Conservation (phyloP, 1,140 invertebrate species). For the Drosophila pectinifera region DNA sequence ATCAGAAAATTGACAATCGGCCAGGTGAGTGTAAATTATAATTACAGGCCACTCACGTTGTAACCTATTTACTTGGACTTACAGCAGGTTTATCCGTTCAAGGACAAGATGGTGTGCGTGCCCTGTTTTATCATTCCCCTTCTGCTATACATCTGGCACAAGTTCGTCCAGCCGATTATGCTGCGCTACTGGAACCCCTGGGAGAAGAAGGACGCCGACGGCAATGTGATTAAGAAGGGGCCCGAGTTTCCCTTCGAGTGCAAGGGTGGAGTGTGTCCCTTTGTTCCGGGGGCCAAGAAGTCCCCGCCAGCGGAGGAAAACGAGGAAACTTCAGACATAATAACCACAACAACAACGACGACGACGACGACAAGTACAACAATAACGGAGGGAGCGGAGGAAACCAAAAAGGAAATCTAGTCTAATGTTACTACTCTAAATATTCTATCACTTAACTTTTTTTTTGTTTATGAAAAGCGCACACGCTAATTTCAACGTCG, state of each 20-base stretch:
- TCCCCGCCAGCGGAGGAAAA: background rate
- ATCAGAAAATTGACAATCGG: background rate
- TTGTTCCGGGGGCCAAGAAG: conserved; percentile 54
- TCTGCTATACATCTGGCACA: conserved; percentile 91
- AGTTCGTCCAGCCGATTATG: conserved; percentile 89
- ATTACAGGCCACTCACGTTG: no score
- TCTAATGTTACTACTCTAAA: background rate
- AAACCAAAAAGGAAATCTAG: conserved; percentile 61
- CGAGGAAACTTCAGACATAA: background rate
- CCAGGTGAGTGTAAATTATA: background rate
- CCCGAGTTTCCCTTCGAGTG: conserved; percentile 87
- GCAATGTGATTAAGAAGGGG: conserved; percentile 85
- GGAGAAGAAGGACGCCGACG: conserved; percentile 87
- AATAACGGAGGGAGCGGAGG: background rate
- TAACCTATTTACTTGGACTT: no score
- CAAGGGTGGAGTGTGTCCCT: conserved; percentile 85
- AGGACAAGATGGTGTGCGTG: conserved; percentile 89
- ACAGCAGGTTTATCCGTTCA: background rate
- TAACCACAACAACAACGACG: background rate
- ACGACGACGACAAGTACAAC: background rate
- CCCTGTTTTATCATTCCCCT: conserved; percentile 92
- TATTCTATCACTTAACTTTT: conserved; percentile 2
- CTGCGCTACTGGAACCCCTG: conserved; percentile 92
- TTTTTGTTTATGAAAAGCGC: conserved; percentile 17
- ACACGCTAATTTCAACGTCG: conserved; percentile 6